A percentile compares a stretch with the other conserved stretches of the same genome.
These are phyloP conservation scores for Engystomops pustulosus DNA, from an alignment of 2,113 vertebrate genomes.

Conservation along the genomic window DNA sequence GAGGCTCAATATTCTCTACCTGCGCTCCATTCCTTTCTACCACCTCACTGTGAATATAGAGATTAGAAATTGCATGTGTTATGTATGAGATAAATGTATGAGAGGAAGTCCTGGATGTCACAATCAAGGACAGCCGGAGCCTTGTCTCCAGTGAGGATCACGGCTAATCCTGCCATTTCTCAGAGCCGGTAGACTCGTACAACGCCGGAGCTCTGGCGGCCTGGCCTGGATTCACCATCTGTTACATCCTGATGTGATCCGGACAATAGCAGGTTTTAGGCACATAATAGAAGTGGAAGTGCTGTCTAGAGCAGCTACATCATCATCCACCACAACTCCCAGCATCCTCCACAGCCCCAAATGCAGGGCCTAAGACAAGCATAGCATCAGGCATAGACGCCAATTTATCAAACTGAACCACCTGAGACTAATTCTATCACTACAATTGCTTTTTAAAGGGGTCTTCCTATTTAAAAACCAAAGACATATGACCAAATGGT, in stretches of 20 bases:
- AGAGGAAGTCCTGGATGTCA: not conserved
- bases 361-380: too few relatives aligned
- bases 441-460: too few relatives aligned
- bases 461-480: too few relatives aligned
- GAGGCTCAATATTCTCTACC: too few relatives aligned
- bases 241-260: not conserved
- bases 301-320: not conserved
- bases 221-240: conserved; percentile 20
- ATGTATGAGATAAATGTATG: too few relatives aligned
- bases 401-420: too few relatives aligned
- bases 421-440: too few relatives aligned
- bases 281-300: not conserved
- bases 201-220: not conserved
- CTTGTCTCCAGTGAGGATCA: not conserved
- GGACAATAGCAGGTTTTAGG: not conserved
- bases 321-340: not conserved
- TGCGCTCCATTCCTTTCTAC: too few relatives aligned
- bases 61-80: too few relatives aligned
- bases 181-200: not conserved
- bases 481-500: too few relatives aligned
- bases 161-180: not conserved
- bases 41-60: too few relatives aligned
- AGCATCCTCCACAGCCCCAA: not conserved
- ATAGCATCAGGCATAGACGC: too few relatives aligned
- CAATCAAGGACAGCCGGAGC: not conserved